These are phyloP conservation scores for Drosophila lacteicornis DNA, from an alignment of 1,140 invertebrate species.

Conservation along the genomic window DNA sequence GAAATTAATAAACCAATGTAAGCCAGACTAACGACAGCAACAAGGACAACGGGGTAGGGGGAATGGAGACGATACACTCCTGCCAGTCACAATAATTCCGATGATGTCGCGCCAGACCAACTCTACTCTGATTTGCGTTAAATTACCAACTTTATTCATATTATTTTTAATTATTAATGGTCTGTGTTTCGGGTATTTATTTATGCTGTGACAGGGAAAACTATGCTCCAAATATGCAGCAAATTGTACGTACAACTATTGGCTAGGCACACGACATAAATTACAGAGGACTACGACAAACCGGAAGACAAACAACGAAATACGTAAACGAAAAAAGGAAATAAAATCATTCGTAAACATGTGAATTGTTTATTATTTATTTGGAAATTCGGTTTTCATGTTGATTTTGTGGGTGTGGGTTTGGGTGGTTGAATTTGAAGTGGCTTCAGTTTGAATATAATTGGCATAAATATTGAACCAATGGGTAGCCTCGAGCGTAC, in stretches of 20 bases:
- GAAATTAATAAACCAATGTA: slow-evolving; percentile 52
- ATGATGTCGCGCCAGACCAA: slow-evolving; percentile 22
- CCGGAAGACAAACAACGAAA: slow-evolving; percentile 35
- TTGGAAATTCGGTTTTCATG: slow-evolving; percentile 11
- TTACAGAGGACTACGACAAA: slow-evolving; percentile 28
- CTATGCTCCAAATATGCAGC: slow-evolving; percentile 27
- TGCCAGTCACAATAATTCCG: slow-evolving; percentile 26
- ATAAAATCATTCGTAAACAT: slow-evolving; percentile 25
- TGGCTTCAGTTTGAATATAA: slow-evolving; percentile 21
- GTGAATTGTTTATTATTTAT: slow-evolving; percentile 45
- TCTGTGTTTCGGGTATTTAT: slow-evolving; percentile 28
- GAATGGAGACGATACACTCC: neutral
- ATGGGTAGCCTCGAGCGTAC: neutral
- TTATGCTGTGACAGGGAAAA: slow-evolving; percentile 32
- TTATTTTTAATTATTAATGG: slow-evolving; percentile 44
- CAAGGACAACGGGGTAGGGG: slow-evolving; percentile 2
- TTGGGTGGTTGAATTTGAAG: neutral
- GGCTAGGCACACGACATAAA: slow-evolving; percentile 38
- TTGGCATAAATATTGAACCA: slow-evolving; percentile 21
- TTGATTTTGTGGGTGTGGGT: slow-evolving; percentile 5
- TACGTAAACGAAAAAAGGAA: slow-evolving; percentile 5
- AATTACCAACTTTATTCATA: slow-evolving; percentile 21
- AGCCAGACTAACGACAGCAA: slow-evolving; percentile 40
- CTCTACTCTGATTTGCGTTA: slow-evolving; percentile 17
- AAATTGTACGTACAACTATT: slow-evolving; percentile 30